Conservation (phyloP, 2,113 vertebrate genomes). For the Fregetta grallaria region DNA sequence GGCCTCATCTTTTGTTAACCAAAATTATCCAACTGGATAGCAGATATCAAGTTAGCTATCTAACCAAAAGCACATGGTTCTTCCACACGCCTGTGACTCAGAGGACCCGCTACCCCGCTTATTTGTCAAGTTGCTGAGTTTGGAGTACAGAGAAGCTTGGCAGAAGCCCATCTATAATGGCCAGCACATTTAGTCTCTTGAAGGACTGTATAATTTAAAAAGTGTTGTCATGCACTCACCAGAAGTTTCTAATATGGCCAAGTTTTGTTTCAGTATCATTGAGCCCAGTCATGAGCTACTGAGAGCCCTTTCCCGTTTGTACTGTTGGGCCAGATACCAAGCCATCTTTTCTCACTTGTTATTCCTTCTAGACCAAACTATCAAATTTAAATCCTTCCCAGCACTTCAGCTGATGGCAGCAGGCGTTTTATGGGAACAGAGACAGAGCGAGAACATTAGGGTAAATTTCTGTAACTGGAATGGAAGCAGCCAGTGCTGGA, state of each 20-base stretch:
- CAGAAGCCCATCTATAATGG: background rate
- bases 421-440: background rate
- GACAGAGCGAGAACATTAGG: background rate
- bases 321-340: background rate
- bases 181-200: background rate
- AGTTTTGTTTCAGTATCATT: background rate
- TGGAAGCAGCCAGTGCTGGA: background rate
- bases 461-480: background rate
- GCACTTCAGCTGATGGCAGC: background rate
- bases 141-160: background rate
- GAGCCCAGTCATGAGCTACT: background rate
- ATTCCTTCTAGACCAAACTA: background rate
- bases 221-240: background rate
- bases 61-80: background rate
- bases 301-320: background rate
- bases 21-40: background rate
- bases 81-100: background rate
- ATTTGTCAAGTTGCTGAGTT: background rate
- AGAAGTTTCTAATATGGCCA: background rate
- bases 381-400: background rate
- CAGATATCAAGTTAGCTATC: background rate
- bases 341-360: background rate
- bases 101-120: fast-evolving
- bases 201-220: background rate
- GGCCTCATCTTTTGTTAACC: background rate